Evolutionary conservation across 2,797 vertebrate genomes (phyloP).

Genomic region (Fratercula arctica): DNA sequence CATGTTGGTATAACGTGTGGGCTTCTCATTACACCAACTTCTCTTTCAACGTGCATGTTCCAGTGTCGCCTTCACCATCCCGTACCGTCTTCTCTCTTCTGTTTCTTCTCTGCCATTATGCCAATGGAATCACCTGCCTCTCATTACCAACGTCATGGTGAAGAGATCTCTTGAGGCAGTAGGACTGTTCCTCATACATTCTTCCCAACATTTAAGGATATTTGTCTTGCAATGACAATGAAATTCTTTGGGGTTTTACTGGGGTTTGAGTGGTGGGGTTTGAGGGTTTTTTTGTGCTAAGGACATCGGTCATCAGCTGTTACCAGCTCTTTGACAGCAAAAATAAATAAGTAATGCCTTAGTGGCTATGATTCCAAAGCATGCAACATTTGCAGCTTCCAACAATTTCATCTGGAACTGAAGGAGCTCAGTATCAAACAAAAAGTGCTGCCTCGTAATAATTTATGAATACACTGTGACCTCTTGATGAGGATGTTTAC

Average conservation of each 20-base stretch:
- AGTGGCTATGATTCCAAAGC: neutral
- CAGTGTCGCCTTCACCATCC: neutral
- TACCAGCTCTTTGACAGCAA: neutral
- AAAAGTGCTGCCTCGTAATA: neutral
- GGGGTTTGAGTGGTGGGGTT: neutral
- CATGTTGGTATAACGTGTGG: rapidly evolving
- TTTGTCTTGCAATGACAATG: neutral
- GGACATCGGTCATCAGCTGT: neutral
- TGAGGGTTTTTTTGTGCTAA: neutral
- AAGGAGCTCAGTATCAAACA: neutral
- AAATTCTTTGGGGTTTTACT: neutral
- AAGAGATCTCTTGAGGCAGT: neutral
- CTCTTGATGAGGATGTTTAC: neutral
- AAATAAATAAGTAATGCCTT: neutral
- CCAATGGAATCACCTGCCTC: neutral
- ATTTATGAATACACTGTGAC: neutral
- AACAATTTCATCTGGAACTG: neutral
- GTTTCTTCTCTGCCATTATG: neutral
- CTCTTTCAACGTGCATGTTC: neutral
- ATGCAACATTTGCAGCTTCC: neutral
- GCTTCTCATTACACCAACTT: neutral
- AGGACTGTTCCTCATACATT: neutral
- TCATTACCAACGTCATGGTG: rapidly evolving
- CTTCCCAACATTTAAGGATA: neutral
- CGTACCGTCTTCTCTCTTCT: neutral